phyloP scores from a whole-genome alignment of 2,888 invertebrate genomes.

The Lepeophtheirus nordmannii region DNA sequence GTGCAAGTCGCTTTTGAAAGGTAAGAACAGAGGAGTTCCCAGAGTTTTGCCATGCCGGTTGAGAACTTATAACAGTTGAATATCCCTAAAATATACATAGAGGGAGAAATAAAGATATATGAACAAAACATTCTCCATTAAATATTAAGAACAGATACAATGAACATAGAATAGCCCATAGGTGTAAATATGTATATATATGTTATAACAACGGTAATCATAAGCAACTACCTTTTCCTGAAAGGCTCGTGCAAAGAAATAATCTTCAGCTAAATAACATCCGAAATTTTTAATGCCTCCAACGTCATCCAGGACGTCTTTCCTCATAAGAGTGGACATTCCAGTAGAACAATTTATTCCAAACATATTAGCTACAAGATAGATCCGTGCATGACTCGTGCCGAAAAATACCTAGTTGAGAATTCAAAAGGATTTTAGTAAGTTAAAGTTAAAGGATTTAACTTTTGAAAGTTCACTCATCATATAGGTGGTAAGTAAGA shows the following conservation, averaged over 20 bases:
- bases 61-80: conserved; percentile 72
- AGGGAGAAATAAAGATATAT: neutral
- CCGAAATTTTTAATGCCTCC: conserved; percentile 83
- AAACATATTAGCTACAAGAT: conserved; percentile 75
- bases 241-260: conserved; percentile 82
- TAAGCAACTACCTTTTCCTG: conserved; percentile 40
- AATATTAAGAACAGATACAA: too few species aligned
- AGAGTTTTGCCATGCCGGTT: conserved; percentile 89
- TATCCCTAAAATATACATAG: conserved; percentile 50
- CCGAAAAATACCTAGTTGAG: conserved; percentile 71
- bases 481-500: too few species aligned
- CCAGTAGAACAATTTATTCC: conserved; percentile 94
- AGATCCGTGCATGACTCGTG: conserved; percentile 87
- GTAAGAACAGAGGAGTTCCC: conserved; percentile 68
- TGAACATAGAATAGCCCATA: too few species aligned
- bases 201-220: neutral
- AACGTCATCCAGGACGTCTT: conserved; percentile 69
- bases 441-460: too few species aligned
- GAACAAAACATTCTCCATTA: too few species aligned
- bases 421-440: conserved; percentile 27
- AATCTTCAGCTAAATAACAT: conserved; percentile 92
- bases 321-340: conserved; percentile 87
- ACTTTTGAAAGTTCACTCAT: too few species aligned
- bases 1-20: conserved; percentile 48
- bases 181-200: too few species aligned